phyloP scores from a whole-genome alignment of 1,140 invertebrate species.

The Notospermus geniculatus region DNA sequence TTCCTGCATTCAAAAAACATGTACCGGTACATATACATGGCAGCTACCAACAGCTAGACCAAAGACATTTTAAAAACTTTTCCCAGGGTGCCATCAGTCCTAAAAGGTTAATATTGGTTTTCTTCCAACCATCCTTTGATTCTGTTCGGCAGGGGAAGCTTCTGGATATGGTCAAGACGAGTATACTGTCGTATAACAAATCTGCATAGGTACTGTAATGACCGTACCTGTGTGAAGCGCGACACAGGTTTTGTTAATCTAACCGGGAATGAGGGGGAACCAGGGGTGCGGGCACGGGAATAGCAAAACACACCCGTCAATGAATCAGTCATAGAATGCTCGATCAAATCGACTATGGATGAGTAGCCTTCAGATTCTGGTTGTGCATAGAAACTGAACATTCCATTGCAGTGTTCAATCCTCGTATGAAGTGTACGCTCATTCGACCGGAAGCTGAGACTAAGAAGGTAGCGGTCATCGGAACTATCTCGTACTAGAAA shows the following conservation, averaged over 20 bases:
- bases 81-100: background rate
- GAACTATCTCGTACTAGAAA: constrained; percentile 77
- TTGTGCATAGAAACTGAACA: constrained; percentile 68
- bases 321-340: constrained; percentile 69
- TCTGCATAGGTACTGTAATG: constrained; percentile 73
- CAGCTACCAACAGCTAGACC: too few relatives aligned
- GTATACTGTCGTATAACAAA: constrained; percentile 75
- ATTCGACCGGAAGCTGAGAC: constrained; percentile 72
- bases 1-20: too few relatives aligned
- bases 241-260: constrained; percentile 75
- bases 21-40: too few relatives aligned
- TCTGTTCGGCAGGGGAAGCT: constrained; percentile 68
- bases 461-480: constrained; percentile 68
- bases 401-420: constrained; percentile 68
- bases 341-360: constrained; percentile 69
- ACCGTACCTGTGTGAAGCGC: constrained; percentile 70
- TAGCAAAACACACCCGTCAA: constrained; percentile 73
- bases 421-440: constrained; percentile 70
- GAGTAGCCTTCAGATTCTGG: constrained; percentile 66
- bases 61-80: too few relatives aligned
- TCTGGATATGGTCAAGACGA: constrained; percentile 69
- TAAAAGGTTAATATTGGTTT: constrained; percentile 47
- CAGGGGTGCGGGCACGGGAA: constrained; percentile 65
- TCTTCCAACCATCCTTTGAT: constrained; percentile 63
- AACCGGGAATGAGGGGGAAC: constrained; percentile 69